phyloP scores from a whole-genome alignment of 2,888 invertebrate species.

The Nomada goodeniana region DNA sequence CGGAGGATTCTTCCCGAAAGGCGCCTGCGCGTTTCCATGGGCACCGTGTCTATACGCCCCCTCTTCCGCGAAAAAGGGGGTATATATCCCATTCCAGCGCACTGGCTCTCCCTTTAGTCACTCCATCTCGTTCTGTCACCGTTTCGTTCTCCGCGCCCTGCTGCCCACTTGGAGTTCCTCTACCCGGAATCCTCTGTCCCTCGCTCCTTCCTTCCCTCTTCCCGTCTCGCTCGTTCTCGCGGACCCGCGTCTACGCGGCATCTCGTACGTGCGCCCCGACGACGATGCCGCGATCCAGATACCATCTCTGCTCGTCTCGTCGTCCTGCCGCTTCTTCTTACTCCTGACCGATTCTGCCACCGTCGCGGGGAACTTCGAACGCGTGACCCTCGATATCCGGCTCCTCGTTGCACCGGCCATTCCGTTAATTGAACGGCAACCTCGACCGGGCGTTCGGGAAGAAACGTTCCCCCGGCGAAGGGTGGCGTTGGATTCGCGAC shows the following conservation, averaged over 20 bases:
- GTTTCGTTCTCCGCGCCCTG: slow-evolving; percentile 65
- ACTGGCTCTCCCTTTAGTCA: slow-evolving; percentile 74
- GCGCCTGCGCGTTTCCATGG: slow-evolving; percentile 84
- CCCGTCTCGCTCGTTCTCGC: slow-evolving; percentile 35
- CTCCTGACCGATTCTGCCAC: neutral
- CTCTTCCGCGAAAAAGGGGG: slow-evolving; percentile 72
- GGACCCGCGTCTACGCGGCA: slow-evolving; percentile 42
- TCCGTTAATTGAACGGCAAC: too few species aligned
- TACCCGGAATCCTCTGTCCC: slow-evolving; percentile 56
- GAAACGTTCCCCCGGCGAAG: too few species aligned
- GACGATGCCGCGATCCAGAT: slow-evolving; percentile 45
- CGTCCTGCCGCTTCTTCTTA: slow-evolving; percentile 5
- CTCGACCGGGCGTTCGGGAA: too few species aligned
- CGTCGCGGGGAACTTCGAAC: neutral
- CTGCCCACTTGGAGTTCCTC: slow-evolving; percentile 68
- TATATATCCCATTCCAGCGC: slow-evolving; percentile 73
- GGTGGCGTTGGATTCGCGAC: too few species aligned
- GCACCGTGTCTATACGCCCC: slow-evolving; percentile 82
- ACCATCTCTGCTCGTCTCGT: slow-evolving; percentile 1
- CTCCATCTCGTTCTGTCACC: slow-evolving; percentile 81
- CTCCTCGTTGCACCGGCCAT: neutral
- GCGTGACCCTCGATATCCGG: neutral
- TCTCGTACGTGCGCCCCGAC: slow-evolving; percentile 47
- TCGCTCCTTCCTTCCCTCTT: slow-evolving; percentile 50
- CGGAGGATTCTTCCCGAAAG: slow-evolving; percentile 70